These are phyloP conservation scores for Sarcophaga rosellei DNA, from an alignment of 2,888 invertebrate species.

Conservation along the genomic window DNA sequence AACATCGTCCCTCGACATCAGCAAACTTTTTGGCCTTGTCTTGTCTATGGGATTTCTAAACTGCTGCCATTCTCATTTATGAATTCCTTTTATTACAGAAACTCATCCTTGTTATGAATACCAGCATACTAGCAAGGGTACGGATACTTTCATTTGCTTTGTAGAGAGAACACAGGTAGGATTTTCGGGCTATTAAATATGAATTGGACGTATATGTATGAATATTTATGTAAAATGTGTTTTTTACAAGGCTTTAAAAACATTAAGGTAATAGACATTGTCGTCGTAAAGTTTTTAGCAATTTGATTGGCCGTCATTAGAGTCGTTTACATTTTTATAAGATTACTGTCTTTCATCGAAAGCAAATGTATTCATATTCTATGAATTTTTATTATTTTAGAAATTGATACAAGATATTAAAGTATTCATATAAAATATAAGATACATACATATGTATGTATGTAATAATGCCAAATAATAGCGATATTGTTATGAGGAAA, in stretches of 20 bases:
- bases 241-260: constrained; percentile 6
- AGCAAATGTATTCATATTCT: not conserved
- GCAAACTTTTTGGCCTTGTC: constrained; percentile 11
- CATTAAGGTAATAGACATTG: constrained; percentile 27
- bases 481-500: too few species aligned
- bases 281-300: constrained; percentile 8
- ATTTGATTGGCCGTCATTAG: constrained; percentile 10
- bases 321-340: constrained; percentile 5
- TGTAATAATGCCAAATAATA: too few species aligned
- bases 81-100: constrained; percentile 43
- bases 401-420: too few species aligned
- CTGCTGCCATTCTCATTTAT: constrained; percentile 1
- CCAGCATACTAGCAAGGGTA: too few species aligned
- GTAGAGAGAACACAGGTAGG: not conserved
- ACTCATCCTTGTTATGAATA: not conserved
- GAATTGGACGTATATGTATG: too few species aligned
- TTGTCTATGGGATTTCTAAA: not conserved
- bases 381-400: too few species aligned
- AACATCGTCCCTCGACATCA: constrained; percentile 17
- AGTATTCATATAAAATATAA: too few species aligned
- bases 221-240: too few species aligned
- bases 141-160: too few species aligned
- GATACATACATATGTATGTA: too few species aligned
- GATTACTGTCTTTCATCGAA: not conserved
- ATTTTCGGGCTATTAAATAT: constrained; percentile 32